Conservation (phyloP, 2,113 vertebrate genomes). For the Oceanites oceanicus region DNA sequence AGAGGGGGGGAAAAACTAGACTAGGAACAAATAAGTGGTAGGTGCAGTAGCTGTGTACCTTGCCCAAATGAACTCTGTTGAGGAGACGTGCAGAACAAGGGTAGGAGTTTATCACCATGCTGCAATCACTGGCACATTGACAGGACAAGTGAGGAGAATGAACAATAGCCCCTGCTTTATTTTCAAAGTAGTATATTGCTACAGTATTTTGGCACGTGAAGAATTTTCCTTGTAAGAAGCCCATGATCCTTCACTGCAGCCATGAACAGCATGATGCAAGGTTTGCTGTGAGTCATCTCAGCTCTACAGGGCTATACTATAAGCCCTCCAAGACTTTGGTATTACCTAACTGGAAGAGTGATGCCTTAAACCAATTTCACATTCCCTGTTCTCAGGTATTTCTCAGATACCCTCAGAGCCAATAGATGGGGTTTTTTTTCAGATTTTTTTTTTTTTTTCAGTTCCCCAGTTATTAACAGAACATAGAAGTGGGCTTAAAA, state of each 20-base stretch:
- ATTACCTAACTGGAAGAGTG: neutral
- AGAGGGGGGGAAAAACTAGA: neutral
- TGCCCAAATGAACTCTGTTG: neutral
- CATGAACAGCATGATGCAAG: neutral
- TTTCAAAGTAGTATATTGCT: neutral
- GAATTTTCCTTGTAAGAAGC: neutral
- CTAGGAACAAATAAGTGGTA: neutral
- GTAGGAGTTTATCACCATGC: neutral
- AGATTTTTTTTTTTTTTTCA: too few species aligned
- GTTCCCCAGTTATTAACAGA: neutral
- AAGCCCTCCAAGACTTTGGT: neutral
- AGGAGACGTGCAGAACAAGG: neutral
- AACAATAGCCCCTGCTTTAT: neutral
- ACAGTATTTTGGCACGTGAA: neutral
- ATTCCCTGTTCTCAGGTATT: neutral
- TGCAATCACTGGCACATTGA: neutral
- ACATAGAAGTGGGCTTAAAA: neutral
- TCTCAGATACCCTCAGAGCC: neutral
- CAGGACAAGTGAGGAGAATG: neutral
- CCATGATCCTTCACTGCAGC: neutral
- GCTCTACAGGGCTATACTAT: neutral
- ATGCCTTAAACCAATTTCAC: neutral
- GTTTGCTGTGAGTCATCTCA: neutral
- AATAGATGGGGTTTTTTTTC: fast-evolving
- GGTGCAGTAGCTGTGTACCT: neutral